A percentile compares a stretch with the other conserved stretches of the same genome.
phyloP scores from a whole-genome alignment of 2,113 vertebrate genomes.

The Semnornis frantzii region DNA sequence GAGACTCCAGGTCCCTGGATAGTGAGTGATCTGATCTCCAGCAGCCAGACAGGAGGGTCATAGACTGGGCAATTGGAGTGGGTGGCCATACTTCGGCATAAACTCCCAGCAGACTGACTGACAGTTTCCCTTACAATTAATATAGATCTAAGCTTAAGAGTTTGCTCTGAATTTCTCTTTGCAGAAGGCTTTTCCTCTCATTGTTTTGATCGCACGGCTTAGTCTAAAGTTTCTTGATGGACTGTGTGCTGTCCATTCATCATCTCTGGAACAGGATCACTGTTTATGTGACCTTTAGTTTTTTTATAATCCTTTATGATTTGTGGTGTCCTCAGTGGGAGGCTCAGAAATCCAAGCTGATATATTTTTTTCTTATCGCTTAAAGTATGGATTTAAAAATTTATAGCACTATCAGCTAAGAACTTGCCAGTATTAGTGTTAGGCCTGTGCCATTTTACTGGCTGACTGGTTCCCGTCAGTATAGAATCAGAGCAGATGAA shows the following conservation, averaged over 20 bases:
- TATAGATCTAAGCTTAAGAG: fast-evolving
- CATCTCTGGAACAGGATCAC: background rate
- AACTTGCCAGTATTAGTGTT: background rate
- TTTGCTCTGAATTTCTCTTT: background rate
- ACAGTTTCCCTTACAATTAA: background rate
- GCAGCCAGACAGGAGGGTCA: background rate
- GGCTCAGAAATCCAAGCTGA: background rate
- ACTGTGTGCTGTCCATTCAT: background rate
- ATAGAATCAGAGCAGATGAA: background rate
- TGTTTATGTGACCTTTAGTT: background rate
- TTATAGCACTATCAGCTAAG: background rate
- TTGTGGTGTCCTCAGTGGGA: background rate
- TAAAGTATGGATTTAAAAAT: background rate
- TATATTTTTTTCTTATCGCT: background rate
- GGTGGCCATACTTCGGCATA: background rate
- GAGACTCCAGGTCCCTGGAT: fast-evolving
- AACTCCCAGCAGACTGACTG: background rate
- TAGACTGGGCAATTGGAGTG: background rate
- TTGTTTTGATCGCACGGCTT: background rate
- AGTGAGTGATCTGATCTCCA: background rate
- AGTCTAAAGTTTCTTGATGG: background rate
- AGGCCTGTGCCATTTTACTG: background rate
- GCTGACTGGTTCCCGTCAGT: background rate
- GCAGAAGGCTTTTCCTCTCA: background rate
- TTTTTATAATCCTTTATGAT: background rate